Evolutionary conservation across 2,797 vertebrate species (phyloP).

Genomic region (Halcyon leucocephala): DNA sequence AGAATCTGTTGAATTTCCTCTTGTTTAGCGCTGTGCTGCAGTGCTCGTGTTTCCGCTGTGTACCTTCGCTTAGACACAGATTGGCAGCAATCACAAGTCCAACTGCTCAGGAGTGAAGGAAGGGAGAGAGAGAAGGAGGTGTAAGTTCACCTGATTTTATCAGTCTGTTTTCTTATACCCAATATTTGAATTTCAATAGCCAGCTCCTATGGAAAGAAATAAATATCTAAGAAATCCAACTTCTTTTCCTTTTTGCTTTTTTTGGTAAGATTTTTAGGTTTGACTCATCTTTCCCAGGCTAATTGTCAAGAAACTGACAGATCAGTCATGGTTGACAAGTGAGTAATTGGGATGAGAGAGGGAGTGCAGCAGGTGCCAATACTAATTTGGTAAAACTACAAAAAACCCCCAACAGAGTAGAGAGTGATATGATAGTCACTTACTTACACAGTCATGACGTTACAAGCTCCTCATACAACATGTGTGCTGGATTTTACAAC

Average conservation of each 20-base stretch:
- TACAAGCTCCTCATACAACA: slow-evolving; percentile 25
- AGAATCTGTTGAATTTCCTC: slow-evolving; percentile 33
- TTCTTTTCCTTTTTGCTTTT: slow-evolving; percentile 34
- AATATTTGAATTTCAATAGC: neutral
- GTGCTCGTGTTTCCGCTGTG: neutral
- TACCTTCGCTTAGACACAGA: neutral
- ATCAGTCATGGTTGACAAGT: slow-evolving; percentile 64
- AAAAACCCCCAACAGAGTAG: neutral
- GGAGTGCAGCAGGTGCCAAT: slow-evolving; percentile 52
- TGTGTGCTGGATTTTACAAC: slow-evolving; percentile 13
- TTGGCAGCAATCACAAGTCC: neutral
- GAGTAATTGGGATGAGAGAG: slow-evolving; percentile 61
- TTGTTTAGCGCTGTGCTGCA: neutral
- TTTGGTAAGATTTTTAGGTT: slow-evolving; percentile 54
- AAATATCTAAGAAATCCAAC: neutral
- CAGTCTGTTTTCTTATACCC: neutral
- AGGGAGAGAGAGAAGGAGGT: neutral
- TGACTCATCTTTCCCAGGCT: slow-evolving; percentile 79
- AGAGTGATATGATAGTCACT: slow-evolving; percentile 13
- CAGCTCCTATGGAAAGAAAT: neutral
- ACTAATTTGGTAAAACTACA: slow-evolving; percentile 64
- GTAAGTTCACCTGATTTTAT: neutral
- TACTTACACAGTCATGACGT: slow-evolving; percentile 32
- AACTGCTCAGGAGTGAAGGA: neutral
- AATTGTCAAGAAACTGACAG: slow-evolving; percentile 69